phyloP scores from a whole-genome alignment of 2,888 invertebrate species.

The Megalurothrips usitatus region DNA sequence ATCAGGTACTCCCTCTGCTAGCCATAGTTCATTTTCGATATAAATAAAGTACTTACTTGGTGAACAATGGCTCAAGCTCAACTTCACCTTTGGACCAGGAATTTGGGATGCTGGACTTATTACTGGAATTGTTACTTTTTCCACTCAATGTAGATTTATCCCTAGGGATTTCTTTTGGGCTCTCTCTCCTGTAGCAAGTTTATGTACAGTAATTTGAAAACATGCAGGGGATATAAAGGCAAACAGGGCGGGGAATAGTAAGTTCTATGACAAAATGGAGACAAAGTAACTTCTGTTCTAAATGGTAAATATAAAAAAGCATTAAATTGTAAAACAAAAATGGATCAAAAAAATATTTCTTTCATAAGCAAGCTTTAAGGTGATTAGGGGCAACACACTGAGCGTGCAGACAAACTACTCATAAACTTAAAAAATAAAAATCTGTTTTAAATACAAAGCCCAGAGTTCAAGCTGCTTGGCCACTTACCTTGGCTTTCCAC shows the following conservation, averaged over 20 bases:
- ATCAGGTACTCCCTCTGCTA: too few relatives aligned
- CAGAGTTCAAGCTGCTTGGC: background rate
- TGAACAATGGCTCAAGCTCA: conserved; percentile 6
- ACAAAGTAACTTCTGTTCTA: background rate
- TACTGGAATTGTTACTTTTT: conserved; percentile 15
- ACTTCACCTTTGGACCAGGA: conserved; percentile 19
- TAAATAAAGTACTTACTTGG: background rate
- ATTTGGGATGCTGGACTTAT: background rate
- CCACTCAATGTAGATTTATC: background rate
- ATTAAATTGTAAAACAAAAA: background rate
- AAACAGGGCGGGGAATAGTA: background rate
- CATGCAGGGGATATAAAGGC: background rate
- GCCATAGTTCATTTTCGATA: background rate
- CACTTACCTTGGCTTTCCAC: conserved; percentile 27
- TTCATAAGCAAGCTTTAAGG: background rate
- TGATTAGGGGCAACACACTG: background rate
- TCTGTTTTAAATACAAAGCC: too few relatives aligned
- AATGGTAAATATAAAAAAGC: background rate
- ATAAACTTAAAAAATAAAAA: too few relatives aligned
- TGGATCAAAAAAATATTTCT: background rate
- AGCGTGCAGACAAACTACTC: background rate
- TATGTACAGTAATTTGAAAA: conserved; percentile 20
- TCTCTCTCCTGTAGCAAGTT: conserved; percentile 9
- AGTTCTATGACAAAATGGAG: background rate
- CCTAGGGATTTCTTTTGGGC: background rate